A percentile compares a stretch with the other conserved stretches of the same genome.
These are phyloP conservation scores for Microdon myrmicae DNA, from an alignment of 2,888 invertebrate genomes.

Conservation along the genomic window DNA sequence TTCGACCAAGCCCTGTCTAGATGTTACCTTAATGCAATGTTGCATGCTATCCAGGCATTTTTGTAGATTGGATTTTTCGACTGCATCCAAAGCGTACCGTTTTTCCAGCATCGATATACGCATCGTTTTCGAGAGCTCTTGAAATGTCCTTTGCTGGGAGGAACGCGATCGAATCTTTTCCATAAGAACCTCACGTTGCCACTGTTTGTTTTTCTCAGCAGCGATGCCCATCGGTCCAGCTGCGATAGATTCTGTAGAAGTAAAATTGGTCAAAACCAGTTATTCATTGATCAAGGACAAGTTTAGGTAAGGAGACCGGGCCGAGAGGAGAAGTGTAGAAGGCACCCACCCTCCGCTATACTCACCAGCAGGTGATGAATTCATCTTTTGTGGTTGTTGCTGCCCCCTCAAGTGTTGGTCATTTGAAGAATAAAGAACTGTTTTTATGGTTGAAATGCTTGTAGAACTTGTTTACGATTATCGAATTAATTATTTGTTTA, in stretches of 20 bases:
- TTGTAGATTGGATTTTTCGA: slow-evolving; percentile 86
- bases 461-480: too few relatives aligned
- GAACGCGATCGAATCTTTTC: slow-evolving; percentile 90
- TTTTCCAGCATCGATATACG: slow-evolving; percentile 90
- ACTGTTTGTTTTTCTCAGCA: slow-evolving; percentile 74
- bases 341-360: slow-evolving; percentile 18
- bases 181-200: slow-evolving; percentile 90
- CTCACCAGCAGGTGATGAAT: slow-evolving; percentile 45
- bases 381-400: slow-evolving; percentile 24
- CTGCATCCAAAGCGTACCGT: slow-evolving; percentile 85
- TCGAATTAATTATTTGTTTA: too few relatives aligned
- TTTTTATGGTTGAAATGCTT: too few relatives aligned
- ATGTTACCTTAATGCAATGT: slow-evolving; percentile 92
- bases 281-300: slow-evolving; percentile 27
- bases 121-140: slow-evolving; percentile 88
- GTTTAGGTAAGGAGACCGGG: slow-evolving; percentile 4
- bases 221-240: slow-evolving; percentile 54
- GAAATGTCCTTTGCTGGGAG: slow-evolving; percentile 82
- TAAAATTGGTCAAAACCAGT: slow-evolving; percentile 21
- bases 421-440: slow-evolving; percentile 39
- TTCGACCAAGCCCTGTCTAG: slow-evolving; percentile 90
- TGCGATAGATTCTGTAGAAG: slow-evolving; percentile 28
- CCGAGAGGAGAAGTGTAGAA: slow-evolving; percentile 1
- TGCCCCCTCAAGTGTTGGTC: slow-evolving; percentile 21
- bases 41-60: slow-evolving; percentile 92